Conservation (phyloP, 2,113 vertebrate species). For the Crotalus viridis region DNA sequence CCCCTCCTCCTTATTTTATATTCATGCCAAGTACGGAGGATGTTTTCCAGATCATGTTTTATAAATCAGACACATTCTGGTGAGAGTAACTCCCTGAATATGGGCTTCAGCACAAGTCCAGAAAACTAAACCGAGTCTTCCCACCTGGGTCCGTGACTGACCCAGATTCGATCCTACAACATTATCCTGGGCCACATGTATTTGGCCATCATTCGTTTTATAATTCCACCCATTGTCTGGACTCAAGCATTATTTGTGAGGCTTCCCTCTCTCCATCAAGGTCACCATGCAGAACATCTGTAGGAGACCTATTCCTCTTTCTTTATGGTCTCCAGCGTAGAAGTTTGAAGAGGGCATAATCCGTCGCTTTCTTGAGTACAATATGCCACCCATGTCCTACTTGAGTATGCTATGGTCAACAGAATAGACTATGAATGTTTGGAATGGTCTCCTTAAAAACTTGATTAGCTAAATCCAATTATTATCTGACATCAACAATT, state of each 20-base stretch:
- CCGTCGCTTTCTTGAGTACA: neutral
- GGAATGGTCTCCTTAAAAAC: neutral
- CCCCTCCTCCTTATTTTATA: neutral
- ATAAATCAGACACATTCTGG: neutral
- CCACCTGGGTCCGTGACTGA: too few species aligned
- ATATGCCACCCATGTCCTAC: too few species aligned
- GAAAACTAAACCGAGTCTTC: too few species aligned
- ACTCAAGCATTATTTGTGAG: neutral
- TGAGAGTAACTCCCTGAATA: neutral
- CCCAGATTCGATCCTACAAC: too few species aligned
- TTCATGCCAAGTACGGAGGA: neutral
- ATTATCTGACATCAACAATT: neutral
- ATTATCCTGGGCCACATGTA: too few species aligned
- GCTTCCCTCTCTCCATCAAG: neutral
- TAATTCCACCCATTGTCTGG: neutral
- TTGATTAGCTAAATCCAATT: neutral
- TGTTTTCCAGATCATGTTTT: neutral
- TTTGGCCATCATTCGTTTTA: neutral
- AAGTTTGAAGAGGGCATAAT: neutral
- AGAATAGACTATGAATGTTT: neutral
- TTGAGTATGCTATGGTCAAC: neutral
- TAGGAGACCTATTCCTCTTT: neutral
- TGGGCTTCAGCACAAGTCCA: neutral
- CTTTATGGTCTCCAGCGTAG: neutral
- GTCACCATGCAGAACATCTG: neutral